Percentiles rank a stretch among this genome's conserved stretches.
Conservation (phyloP, 2,797 vertebrate genomes). For the Pampus argenteus region DNA sequence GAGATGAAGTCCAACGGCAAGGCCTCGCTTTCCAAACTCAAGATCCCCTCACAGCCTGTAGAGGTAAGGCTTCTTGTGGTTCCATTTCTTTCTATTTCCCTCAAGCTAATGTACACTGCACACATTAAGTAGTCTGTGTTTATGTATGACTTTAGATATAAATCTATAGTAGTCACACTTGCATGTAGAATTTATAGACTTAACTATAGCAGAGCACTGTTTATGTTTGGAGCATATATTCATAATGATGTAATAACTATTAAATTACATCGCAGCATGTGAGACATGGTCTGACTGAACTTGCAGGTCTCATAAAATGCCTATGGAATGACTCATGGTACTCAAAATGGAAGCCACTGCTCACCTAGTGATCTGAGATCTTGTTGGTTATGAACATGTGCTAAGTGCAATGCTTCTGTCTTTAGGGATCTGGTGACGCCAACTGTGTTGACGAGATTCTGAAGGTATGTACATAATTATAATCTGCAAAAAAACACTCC, state of each 20-base stretch:
- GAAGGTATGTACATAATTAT: conserved; percentile 87
- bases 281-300: conserved; percentile 30
- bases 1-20: conserved; percentile 97
- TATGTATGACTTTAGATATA: not conserved
- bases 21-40: conserved; percentile 95
- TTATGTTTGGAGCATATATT: conserved; percentile 21
- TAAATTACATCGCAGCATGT: conserved; percentile 24
- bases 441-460: conserved; percentile 99
- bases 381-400: conserved; percentile 36
- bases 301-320: conserved; percentile 36
- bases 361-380: conserved; percentile 48
- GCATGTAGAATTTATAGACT: not conserved
- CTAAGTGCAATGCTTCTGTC: conserved; percentile 63
- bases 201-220: not conserved
- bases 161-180: not conserved
- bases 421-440: conserved; percentile 93
- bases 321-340: conserved; percentile 48
- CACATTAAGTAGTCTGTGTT: not conserved
- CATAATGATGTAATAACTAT: conserved; percentile 37
- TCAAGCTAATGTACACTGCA: not conserved
- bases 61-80: conserved; percentile 85
- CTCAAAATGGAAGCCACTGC: conserved; percentile 50
- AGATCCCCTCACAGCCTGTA: conserved; percentile 94
- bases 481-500: not conserved
- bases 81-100: not conserved